Evolutionary conservation across 2,113 vertebrate species (phyloP).

Genomic region (Promerops cafer): DNA sequence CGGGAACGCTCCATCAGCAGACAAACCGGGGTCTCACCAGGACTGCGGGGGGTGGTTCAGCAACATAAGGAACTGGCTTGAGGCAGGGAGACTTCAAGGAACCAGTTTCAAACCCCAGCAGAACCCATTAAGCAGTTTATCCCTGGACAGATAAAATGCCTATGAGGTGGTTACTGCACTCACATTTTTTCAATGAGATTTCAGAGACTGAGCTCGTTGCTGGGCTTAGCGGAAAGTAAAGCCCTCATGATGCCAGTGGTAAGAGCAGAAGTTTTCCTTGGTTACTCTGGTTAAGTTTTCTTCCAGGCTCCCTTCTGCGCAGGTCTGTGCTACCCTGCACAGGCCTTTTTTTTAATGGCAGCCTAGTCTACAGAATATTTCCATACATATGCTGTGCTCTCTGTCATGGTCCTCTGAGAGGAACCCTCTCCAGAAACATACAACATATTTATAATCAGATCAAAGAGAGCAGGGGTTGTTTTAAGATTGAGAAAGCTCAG

Average conservation of each 20-base stretch:
- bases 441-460: background rate
- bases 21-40: background rate
- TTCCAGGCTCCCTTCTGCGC: background rate
- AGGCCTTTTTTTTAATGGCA: background rate
- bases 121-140: constrained; percentile 10
- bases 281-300: background rate
- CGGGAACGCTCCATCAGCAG: accelerated
- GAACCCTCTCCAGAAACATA: background rate
- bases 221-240: background rate
- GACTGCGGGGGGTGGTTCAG: background rate
- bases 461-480: background rate
- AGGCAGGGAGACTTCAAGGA: background rate
- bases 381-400: background rate
- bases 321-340: background rate
- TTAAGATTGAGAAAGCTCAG: background rate
- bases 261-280: background rate
- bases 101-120: background rate
- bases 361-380: background rate
- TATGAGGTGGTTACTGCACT: background rate
- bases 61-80: background rate
- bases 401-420: background rate
- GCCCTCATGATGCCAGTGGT: background rate
- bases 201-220: constrained; percentile 20
- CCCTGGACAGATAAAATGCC: background rate
- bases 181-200: background rate